phyloP scores from a whole-genome alignment of 2,888 invertebrate species.

The Rhagophthalmus giganteus region DNA sequence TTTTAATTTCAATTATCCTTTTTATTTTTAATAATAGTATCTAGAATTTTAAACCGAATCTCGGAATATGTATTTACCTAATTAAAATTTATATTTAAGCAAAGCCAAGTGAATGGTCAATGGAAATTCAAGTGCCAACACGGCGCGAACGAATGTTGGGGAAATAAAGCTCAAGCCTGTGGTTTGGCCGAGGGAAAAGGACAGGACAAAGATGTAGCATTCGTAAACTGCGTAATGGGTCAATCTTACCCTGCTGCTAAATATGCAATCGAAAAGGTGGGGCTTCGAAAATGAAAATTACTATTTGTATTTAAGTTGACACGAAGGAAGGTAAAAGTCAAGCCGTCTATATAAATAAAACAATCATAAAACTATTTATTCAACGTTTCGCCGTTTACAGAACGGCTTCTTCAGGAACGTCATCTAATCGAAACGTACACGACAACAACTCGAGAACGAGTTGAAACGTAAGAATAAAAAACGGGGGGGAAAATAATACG shows the following conservation, averaged over 20 bases:
- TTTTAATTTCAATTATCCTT: not conserved
- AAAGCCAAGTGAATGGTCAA: conserved; percentile 22
- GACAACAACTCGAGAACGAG: too few species aligned
- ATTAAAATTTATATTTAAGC: conserved; percentile 2
- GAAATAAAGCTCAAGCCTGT: conserved; percentile 58
- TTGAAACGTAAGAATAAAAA: too few species aligned
- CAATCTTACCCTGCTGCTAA: conserved; percentile 31
- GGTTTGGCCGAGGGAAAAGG: conserved; percentile 48
- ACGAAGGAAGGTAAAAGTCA: too few species aligned
- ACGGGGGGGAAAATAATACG: too few species aligned
- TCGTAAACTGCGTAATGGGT: conserved; percentile 55
- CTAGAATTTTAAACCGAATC: too few species aligned
- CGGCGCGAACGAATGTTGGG: conserved; percentile 55
- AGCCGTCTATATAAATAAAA: too few species aligned
- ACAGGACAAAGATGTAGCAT: conserved; percentile 37
- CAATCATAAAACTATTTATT: too few species aligned
- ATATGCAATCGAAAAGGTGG: not conserved
- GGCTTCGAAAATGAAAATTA: too few species aligned
- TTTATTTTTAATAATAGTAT: not conserved
- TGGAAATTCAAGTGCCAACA: conserved; percentile 56
- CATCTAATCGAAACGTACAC: too few species aligned
- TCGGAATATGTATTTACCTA: conserved; percentile 3
- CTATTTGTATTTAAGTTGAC: too few species aligned
- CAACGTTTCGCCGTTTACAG: too few species aligned
- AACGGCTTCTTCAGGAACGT: too few species aligned